These are phyloP conservation scores for Lapara coniferarum DNA, from an alignment of 2,888 invertebrate genomes.

Conservation along the genomic window DNA sequence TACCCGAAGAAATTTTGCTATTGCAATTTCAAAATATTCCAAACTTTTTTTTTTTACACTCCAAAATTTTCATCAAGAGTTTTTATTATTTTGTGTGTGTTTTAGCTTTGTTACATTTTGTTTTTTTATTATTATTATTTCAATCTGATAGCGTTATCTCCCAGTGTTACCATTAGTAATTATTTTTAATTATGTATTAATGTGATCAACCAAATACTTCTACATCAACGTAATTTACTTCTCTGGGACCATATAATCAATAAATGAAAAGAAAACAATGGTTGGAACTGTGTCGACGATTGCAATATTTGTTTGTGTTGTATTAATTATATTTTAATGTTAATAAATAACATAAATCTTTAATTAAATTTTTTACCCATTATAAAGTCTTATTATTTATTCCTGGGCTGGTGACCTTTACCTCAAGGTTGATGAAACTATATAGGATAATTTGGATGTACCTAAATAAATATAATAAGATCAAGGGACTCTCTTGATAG, in stretches of 20 bases:
- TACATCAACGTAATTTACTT: too few relatives aligned
- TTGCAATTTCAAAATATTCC: too few relatives aligned
- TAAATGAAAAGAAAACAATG: not conserved
- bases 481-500: too few relatives aligned
- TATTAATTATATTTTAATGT: not conserved
- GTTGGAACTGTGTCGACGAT: slow-evolving; percentile 1
- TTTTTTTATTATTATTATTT: not conserved
- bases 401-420: too few relatives aligned
- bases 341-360: slow-evolving; percentile 6
- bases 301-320: not conserved
- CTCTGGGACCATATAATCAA: too few relatives aligned
- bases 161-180: not conserved
- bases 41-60: not conserved
- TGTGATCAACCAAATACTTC: not conserved
- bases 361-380: not conserved
- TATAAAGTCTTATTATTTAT: not conserved
- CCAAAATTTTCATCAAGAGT: not conserved
- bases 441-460: too few relatives aligned
- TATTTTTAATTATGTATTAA: not conserved
- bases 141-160: not conserved
- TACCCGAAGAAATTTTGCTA: too few relatives aligned
- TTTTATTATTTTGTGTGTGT: not conserved
- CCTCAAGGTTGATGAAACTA: too few relatives aligned
- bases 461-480: too few relatives aligned
- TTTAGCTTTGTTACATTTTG: not conserved